Base-by-base conservation (phyloP, 2,113 vertebrate genomes). In the Mesitornis unicolor region DNA sequence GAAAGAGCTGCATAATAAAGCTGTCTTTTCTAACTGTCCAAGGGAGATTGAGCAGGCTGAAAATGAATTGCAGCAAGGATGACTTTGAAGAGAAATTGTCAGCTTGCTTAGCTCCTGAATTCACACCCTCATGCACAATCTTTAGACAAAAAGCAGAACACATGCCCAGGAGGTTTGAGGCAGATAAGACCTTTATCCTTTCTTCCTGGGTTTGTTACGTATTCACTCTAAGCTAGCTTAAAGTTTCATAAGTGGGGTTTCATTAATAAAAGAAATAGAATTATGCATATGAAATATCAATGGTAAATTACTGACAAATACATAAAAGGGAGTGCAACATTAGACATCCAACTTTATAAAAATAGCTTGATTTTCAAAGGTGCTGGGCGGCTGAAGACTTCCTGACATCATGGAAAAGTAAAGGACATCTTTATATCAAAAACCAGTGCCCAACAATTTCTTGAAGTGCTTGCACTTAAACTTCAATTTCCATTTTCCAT, bases 1-100 rank as follows among this genome's bases (percentile, higher is more conserved):
- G 51, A 85, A 78, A 86, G 74, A 94, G 35, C 71, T 78, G 91
- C 87, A 59, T 87, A 95, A 96, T 93, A 95, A 96, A 93, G 87
- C 75, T 89, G 84, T 85, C 80, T 95, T 90, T 83, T 82, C 51
- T 84, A 81, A 85, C 79, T 94, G 91, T 97, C 87, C 87, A 92
- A 94, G 65, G 36, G 84, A 96, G 90, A 95, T 91, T 73, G 73
- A 93, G 71, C 90, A 86, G 57, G 47, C 92, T 77, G 76, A 91
- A 93, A 92, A 91, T 84, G 64, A 91, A 86, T 43, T 89, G 51
- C 70, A 84, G 65, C 47, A 83, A 71, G 57, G 79, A 92, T 65
- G 88, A 95, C 89, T 95, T 87, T 84, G 87, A 96, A 96, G 43
- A 92, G 89, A 78, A 95, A 71, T 51, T 81, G 69, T 92, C 94